Conservation (phyloP, 2,113 vertebrate genomes). For the Trogon melanurus region DNA sequence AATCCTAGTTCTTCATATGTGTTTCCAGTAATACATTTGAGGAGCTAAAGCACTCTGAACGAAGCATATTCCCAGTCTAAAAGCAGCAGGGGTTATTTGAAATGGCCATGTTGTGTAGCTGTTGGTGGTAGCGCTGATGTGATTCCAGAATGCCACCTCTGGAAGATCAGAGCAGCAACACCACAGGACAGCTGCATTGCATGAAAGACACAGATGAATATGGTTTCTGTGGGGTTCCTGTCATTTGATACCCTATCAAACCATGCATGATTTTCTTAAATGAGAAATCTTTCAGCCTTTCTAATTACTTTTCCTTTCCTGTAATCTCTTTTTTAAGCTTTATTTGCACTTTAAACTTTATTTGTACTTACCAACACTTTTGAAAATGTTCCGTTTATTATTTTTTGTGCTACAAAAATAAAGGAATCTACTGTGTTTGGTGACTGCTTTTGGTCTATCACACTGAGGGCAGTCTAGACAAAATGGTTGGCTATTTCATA, state of each 20-base stretch:
- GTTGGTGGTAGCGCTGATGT: not conserved
- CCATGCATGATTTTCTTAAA: not conserved
- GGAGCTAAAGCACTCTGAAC: not conserved
- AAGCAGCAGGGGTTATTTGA: not conserved
- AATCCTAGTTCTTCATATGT: not conserved
- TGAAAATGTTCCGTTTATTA: not conserved
- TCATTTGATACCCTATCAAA: not conserved
- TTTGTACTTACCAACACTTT: not conserved
- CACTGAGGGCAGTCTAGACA: not conserved
- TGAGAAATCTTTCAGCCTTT: not conserved
- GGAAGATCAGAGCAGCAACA: not conserved
- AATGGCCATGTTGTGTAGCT: not conserved
- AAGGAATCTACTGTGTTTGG: not conserved
- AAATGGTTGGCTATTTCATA: not conserved
- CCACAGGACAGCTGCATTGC: not conserved
- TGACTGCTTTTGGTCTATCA: not conserved
- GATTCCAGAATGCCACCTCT: not conserved
- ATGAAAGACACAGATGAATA: not conserved
- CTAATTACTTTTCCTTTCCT: not conserved
- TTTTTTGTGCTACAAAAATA: not conserved
- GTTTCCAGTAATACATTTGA: not conserved
- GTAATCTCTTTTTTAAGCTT: not conserved
- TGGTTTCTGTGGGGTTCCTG: not conserved
- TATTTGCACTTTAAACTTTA: not conserved
- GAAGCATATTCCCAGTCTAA: not conserved